Evolutionary conservation across 2,888 invertebrate genomes (phyloP), one percentile per base, ranked within the genome.

Genomic region (Pharmacophagus antenor): DNA sequence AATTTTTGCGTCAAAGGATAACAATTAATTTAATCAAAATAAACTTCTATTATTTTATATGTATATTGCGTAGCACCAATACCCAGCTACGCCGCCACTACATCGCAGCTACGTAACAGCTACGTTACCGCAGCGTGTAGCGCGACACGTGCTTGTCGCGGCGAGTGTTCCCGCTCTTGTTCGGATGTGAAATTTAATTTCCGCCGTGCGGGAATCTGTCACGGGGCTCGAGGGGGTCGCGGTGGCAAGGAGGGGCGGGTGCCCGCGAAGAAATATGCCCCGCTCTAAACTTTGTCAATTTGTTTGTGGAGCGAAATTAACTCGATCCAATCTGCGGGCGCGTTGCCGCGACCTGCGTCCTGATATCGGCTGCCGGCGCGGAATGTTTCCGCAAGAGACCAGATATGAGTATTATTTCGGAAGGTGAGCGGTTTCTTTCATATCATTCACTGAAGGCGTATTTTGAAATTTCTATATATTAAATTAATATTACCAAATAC

Each of bases 111-210:
- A n/a, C 6, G 15, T 37, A 77, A 75, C 72, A 67, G 74, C 70
- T 63, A 64, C 68, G 71, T 65, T 70, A 70, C 70, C 70, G 69
- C 71, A 66, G 66, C 67, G 63, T 69, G 68, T 67, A 67, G 65
- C 67, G 67, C 67, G 80, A 84, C 84, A 80, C 85, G 82, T 82
- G 85, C 80, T 82, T 77, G 79, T 79, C 79, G 80, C 77, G 79
- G 79, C 80, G 82, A 79, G 63, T 65, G 77, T 79, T 80, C 83
- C 76, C 80, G 80, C 82, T 86, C 87, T 88, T 88, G 88, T 88
- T 88, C 86, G 84, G 87, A 89, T 89, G 89, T 89, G 88, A 90
- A 89, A 90, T 90, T 90, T 90, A 90, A 90, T 90, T 90, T 90
- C 90, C 90, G 89, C 78, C 82, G 75, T 77, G 82, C 85, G 85